Conservation (phyloP, 2,113 vertebrate genomes). For the Mungos mungo region DNA sequence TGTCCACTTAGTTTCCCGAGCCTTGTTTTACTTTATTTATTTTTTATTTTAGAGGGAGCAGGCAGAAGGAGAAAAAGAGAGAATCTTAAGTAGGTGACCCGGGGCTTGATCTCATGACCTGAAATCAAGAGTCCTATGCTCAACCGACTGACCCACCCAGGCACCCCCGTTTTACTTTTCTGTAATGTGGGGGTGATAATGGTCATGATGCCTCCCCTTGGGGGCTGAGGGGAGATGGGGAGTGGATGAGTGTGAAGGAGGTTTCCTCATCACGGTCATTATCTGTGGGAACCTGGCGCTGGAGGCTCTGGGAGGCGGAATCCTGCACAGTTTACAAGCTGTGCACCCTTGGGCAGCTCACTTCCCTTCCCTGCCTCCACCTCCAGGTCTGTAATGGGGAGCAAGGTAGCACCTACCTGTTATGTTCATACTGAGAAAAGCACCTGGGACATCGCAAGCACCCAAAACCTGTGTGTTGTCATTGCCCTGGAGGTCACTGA, state of each 20-base stretch:
- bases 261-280: fast-evolving
- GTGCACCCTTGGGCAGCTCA: neutral
- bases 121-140: too few species aligned
- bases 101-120: too few species aligned
- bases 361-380: neutral
- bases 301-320: neutral
- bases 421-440: neutral
- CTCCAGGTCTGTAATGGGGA: neutral
- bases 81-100: too few species aligned
- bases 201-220: neutral
- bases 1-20: neutral
- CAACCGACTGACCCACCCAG: too few species aligned
- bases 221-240: neutral
- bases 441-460: neutral
- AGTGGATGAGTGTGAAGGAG: neutral
- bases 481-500: neutral
- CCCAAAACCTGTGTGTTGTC: neutral
- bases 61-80: too few species aligned
- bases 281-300: neutral
- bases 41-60: too few species aligned
- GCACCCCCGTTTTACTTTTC: neutral
- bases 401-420: neutral
- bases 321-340: neutral
- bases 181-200: neutral
- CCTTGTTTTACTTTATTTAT: neutral